Evolutionary conservation across 2,113 vertebrate genomes (phyloP).

Genomic region (Gallinago undulata): DNA sequence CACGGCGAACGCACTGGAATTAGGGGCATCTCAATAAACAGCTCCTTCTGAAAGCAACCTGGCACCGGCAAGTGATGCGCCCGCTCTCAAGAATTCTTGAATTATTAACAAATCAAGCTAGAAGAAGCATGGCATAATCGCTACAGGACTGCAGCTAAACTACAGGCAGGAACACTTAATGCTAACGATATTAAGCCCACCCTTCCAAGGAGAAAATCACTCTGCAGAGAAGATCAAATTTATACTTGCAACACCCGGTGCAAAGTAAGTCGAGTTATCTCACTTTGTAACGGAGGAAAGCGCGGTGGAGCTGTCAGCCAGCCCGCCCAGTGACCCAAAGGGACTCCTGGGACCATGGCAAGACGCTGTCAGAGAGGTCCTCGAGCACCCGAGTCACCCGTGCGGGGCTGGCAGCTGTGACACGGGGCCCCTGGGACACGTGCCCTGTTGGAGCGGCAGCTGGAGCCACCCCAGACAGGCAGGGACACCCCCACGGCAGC

Average conservation of each 20-base stretch:
- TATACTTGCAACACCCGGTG: not conserved
- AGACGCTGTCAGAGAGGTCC: not conserved
- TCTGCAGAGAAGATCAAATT: not conserved
- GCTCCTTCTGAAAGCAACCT: not conserved
- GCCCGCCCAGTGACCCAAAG: not conserved
- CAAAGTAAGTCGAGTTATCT: rapidly evolving
- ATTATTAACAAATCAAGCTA: not conserved
- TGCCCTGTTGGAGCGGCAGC: not conserved
- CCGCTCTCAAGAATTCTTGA: not conserved
- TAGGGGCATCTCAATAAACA: not conserved
- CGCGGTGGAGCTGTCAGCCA: not conserved
- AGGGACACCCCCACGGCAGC: not conserved
- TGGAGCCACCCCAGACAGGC: not conserved
- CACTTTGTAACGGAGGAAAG: not conserved
- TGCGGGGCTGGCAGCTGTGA: not conserved
- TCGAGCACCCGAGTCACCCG: not conserved
- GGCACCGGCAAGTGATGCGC: rapidly evolving
- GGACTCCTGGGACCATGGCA: not conserved
- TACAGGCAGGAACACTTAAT: not conserved
- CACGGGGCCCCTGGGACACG: not conserved
- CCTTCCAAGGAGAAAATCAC: not conserved
- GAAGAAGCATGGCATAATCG: too few species aligned
- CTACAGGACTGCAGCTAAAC: not conserved
- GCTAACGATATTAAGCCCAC: not conserved
- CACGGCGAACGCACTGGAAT: rapidly evolving